Evolutionary conservation across 2,113 vertebrate species (phyloP).

Genomic region (Rynchops niger): DNA sequence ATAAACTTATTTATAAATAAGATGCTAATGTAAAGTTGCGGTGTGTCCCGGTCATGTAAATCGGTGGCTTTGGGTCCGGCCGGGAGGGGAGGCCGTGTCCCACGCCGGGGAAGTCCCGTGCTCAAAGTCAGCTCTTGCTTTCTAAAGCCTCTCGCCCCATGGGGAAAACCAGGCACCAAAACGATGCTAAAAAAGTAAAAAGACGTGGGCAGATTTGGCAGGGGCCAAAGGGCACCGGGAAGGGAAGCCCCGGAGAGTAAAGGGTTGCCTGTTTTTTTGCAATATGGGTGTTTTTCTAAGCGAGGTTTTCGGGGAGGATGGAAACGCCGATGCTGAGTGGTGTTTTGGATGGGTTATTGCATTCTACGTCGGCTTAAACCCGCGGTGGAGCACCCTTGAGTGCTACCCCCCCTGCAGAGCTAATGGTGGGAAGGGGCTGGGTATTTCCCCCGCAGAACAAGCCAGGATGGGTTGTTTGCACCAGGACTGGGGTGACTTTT

Average conservation of each 20-base stretch:
- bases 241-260: neutral
- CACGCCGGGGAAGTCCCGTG: rapidly evolving
- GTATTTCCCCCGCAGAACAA: neutral
- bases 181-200: neutral
- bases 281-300: neutral
- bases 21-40: neutral
- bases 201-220: neutral
- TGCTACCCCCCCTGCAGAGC: neutral
- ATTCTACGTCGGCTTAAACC: neutral
- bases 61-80: neutral
- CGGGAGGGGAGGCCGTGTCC: neutral
- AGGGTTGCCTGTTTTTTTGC: neutral
- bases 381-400: neutral
- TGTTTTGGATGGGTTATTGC: neutral
- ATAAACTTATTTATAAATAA: neutral
- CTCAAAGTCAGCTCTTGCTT: neutral
- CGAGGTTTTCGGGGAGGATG: neutral
- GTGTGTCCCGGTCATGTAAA: rapidly evolving
- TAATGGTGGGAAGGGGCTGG: neutral
- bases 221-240: neutral
- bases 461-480: neutral
- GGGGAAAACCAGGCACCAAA: neutral
- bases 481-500: rapidly evolving
- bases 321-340: neutral
- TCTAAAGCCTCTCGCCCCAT: neutral